These are phyloP conservation scores for Apamea epomidion DNA, from an alignment of 2,888 invertebrate species.

Conservation along the genomic window DNA sequence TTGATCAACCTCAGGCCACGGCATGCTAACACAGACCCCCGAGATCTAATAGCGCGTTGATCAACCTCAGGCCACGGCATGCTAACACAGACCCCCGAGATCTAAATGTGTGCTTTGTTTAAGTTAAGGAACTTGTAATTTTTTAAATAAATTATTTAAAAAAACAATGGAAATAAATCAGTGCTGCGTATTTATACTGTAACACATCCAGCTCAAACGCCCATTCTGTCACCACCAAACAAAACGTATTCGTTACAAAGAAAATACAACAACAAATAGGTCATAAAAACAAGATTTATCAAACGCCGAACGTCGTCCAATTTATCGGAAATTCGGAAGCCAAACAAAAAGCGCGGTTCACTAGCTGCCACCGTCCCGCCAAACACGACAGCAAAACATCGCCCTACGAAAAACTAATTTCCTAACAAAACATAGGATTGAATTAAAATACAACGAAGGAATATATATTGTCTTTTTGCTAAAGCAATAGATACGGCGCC, in stretches of 20 bases:
- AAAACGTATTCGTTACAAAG: slow-evolving; percentile 47
- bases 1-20: no score
- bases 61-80: no score
- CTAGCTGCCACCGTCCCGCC: slow-evolving; percentile 35
- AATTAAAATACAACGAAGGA: slow-evolving; percentile 64
- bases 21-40: no score
- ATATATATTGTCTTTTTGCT: slow-evolving; percentile 58
- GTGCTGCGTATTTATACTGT: not conserved
- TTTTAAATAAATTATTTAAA: no score
- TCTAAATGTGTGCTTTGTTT: no score
- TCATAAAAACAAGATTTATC: slow-evolving; percentile 60
- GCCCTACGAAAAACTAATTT: slow-evolving; percentile 59
- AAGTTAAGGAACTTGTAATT: no score
- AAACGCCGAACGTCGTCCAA: slow-evolving; percentile 50
- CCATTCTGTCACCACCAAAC: slow-evolving; percentile 17
- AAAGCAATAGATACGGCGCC: slow-evolving; percentile 49
- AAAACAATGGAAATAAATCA: not conserved
- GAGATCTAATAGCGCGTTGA: no score
- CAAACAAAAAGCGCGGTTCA: slow-evolving; percentile 55
- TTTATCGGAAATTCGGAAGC: slow-evolving; percentile 51
- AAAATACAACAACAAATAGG: slow-evolving; percentile 51
- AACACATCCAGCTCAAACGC: not conserved
- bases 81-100: no score
- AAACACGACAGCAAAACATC: slow-evolving; percentile 52
- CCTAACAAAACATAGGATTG: slow-evolving; percentile 65